Evolutionary conservation across 2,113 vertebrate genomes (phyloP).

Genomic region (Lampris incognitus): DNA sequence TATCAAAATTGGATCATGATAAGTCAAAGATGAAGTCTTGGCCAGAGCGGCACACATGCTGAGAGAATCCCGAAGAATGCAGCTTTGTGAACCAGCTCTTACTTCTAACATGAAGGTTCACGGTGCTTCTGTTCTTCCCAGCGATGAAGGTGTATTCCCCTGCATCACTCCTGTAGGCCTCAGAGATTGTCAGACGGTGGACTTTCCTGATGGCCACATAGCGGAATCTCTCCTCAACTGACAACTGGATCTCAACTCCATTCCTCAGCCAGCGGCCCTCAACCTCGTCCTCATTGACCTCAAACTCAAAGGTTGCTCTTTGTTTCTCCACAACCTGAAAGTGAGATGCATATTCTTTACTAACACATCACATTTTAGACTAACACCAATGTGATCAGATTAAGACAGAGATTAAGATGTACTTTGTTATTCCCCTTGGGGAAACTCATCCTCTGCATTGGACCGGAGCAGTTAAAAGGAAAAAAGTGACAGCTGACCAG

Average conservation of each 20-base stretch:
- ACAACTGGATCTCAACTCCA: conserved; percentile 91
- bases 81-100: conserved; percentile 45
- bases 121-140: conserved; percentile 89
- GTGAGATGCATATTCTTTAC: not conserved
- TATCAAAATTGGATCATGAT: too few relatives aligned
- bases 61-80: too few relatives aligned
- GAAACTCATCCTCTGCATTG: too few relatives aligned
- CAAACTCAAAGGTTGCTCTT: conserved; percentile 93
- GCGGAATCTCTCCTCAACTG: conserved; percentile 87
- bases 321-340: conserved; percentile 93
- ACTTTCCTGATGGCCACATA: conserved; percentile 90
- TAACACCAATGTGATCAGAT: not conserved
- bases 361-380: not conserved
- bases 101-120: conserved; percentile 91
- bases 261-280: conserved; percentile 95
- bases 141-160: conserved; percentile 95
- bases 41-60: too few relatives aligned
- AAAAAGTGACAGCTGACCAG: too few relatives aligned
- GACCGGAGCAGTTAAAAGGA: not conserved
- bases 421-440: too few relatives aligned
- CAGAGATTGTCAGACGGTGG: conserved; percentile 92
- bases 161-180: conserved; percentile 91
- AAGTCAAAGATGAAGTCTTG: too few relatives aligned
- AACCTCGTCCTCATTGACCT: conserved; percentile 96
- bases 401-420: not conserved